Base-by-base conservation (phyloP, 2,888 invertebrate genomes). In the Lampropteryx suffumata region DNA sequence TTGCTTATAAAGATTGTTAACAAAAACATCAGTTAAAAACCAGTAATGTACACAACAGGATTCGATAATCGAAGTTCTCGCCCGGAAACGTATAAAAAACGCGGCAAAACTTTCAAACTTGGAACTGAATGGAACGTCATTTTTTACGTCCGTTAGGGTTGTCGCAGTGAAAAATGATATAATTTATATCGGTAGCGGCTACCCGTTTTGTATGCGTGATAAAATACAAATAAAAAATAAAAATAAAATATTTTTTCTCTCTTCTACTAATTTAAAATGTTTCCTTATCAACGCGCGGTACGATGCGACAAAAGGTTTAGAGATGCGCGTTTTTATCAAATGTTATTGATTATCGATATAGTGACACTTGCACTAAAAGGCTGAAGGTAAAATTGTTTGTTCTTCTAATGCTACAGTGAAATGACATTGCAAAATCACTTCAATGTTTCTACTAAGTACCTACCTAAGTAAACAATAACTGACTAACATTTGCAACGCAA, bases 101-200 rank as follows among this genome's bases (percentile, higher is more conserved):
- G 88, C 89, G 88, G 88, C 87, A 82, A 88, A 88, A 84, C 80
- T 85, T 84, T 86, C 81, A 85, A 88, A 86, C 79, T 80, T 76
- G 64, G 76, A 82, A 81, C 81, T 85, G 81, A 89, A 90, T 88
- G 88, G 85, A 71, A 70, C 82, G 79, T 84, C 85, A 90, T 90
- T 89, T 90, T 89, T 90, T 88, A 90, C 82, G 81, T 82, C 84
- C 78, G 86, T 85, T 85, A 83, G 84, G 83, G 85, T 79, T 87
- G 88, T 88, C 88, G 82, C 82, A 80, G 78, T 89, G 90, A 89
- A 87, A 89, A 89, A 89, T 90, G 88, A 84, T 89, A 90, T 90
- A 90, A 90, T 90, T 90, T 90, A 89, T 90, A 89, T 89, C 83
- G 77, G 85, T 83, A 84, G 86, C 87, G 82, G 90, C 90, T 90